phyloP scores from a whole-genome alignment of 2,113 vertebrate genomes.

The Rallus limicola region DNA sequence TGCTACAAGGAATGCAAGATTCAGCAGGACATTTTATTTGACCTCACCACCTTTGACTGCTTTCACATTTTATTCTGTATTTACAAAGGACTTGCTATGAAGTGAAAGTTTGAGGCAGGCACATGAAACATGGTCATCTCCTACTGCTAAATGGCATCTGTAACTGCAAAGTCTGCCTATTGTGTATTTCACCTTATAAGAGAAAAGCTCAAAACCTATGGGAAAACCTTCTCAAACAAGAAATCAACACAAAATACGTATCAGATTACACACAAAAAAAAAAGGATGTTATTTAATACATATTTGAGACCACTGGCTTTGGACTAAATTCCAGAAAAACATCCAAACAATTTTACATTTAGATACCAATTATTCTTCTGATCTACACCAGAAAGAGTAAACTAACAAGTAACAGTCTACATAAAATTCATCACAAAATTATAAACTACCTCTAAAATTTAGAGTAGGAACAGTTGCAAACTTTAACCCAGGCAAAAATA shows the following conservation, averaged over 20 bases:
- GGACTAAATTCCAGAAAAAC: neutral
- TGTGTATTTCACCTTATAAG: neutral
- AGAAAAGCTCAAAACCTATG: neutral
- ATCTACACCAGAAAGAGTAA: neutral
- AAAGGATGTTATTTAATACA: neutral
- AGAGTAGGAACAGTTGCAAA: neutral
- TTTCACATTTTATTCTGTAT: neutral
- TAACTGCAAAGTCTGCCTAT: neutral
- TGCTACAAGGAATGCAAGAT: neutral
- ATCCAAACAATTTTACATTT: neutral
- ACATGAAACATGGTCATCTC: neutral
- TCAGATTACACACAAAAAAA: neutral
- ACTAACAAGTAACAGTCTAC: neutral
- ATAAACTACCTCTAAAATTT: neutral
- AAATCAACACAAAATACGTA: neutral
- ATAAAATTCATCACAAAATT: neutral
- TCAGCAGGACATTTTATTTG: neutral
- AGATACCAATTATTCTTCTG: neutral
- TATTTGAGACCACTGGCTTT: neutral
- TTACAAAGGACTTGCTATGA: neutral
- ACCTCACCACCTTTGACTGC: neutral
- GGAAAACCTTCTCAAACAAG: neutral
- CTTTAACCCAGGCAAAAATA: neutral
- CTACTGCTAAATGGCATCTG: neutral
- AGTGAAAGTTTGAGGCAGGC: neutral